A percentile compares a stretch with the other conserved stretches of the same genome.
These are phyloP conservation scores for Drosophila paucipuncta DNA, from an alignment of 2,888 invertebrate species.

Conservation along the genomic window DNA sequence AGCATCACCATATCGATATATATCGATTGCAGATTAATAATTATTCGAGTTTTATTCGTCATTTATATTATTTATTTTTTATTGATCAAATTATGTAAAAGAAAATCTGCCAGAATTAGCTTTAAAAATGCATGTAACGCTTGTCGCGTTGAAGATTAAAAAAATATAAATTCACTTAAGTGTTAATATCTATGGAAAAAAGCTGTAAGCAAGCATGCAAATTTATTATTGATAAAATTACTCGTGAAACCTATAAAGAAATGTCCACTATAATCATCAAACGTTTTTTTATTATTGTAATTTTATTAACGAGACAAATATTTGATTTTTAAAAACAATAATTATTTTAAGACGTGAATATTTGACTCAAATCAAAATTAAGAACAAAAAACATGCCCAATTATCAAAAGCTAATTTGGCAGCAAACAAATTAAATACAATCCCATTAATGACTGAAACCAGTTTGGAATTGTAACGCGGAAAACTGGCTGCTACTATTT, in stretches of 20 bases:
- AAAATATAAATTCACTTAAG: not conserved
- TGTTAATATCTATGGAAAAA: not conserved
- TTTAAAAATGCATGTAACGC: not conserved
- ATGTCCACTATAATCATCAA: not conserved
- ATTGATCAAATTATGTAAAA: not conserved
- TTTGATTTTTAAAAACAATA: not conserved
- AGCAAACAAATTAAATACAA: slow-evolving; percentile 21
- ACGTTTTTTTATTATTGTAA: no score
- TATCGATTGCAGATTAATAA: not conserved
- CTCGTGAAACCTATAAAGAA: not conserved
- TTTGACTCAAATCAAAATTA: not conserved
- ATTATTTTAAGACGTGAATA: slow-evolving; percentile 15
- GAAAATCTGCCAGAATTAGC: not conserved
- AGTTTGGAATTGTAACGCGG: slow-evolving; percentile 36
- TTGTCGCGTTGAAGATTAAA: not conserved
- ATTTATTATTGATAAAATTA: not conserved
- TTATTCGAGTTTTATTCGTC: not conserved
- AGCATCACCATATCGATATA: slow-evolving; percentile 15
- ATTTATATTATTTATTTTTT: not conserved
- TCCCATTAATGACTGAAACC: slow-evolving; percentile 31
- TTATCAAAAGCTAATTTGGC: slow-evolving; percentile 21
- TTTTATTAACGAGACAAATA: not conserved
- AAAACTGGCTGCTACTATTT: slow-evolving; percentile 44
- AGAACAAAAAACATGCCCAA: slow-evolving; percentile 1
- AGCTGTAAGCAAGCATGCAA: not conserved